Conservation (phyloP, 2,113 vertebrate species). For the Amblyornis subalaris region DNA sequence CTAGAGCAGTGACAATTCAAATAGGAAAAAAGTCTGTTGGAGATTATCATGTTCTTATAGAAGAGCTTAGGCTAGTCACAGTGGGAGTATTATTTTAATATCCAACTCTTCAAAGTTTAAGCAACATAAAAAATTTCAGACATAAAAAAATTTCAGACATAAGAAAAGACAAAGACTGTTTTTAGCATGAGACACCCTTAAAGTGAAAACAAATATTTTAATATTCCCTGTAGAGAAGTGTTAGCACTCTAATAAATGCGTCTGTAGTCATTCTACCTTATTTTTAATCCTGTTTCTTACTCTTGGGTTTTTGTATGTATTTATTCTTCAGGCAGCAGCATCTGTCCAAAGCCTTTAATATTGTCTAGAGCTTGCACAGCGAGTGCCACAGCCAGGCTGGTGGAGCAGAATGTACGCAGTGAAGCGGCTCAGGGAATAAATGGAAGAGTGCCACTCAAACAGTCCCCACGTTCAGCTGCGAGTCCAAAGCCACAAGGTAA, state of each 20-base stretch:
- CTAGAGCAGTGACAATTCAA: background rate
- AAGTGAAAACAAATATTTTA: background rate
- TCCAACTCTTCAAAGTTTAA: background rate
- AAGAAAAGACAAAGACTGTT: background rate
- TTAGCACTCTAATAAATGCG: background rate
- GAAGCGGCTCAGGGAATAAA: slow-evolving; percentile 75
- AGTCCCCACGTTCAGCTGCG: slow-evolving; percentile 43
- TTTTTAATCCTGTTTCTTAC: background rate
- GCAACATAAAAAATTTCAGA: background rate
- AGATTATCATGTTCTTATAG: background rate
- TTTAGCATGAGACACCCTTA: background rate
- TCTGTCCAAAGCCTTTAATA: slow-evolving; percentile 62
- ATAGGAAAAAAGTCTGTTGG: background rate
- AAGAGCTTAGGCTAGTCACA: background rate
- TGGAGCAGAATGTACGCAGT: slow-evolving; percentile 46
- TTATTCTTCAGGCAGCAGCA: slow-evolving; percentile 68
- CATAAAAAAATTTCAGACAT: background rate
- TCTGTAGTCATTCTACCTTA: background rate
- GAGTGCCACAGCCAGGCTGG: slow-evolving; percentile 35
- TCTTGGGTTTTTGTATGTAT: background rate
- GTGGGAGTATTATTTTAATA: background rate
- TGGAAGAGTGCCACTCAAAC: slow-evolving; percentile 67
- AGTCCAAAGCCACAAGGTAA: slow-evolving; percentile 78
- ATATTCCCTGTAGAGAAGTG: background rate
- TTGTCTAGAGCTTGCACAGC: slow-evolving; percentile 10